phyloP scores from a whole-genome alignment of 2,888 invertebrate genomes.

The Meteorus colon region DNA sequence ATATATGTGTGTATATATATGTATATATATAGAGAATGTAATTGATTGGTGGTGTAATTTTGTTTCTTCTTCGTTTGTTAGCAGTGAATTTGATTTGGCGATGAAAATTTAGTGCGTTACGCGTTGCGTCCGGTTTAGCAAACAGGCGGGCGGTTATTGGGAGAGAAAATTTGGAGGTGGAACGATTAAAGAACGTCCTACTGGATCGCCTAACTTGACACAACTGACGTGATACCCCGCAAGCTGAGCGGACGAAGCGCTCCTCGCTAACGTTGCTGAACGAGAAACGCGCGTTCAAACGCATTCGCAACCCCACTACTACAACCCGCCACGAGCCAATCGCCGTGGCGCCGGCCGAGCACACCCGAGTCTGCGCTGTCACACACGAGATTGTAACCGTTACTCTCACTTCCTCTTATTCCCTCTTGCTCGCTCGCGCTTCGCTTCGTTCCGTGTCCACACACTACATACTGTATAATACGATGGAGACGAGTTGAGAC shows the following conservation, averaged over 20 bases:
- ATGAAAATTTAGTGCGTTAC: slow-evolving; percentile 18
- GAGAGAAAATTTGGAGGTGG: slow-evolving; percentile 68
- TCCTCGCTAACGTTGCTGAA: slow-evolving; percentile 46
- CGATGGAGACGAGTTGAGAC: slow-evolving; percentile 8
- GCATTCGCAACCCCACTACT: slow-evolving; percentile 52
- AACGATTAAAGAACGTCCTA: slow-evolving; percentile 72
- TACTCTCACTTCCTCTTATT: slow-evolving; percentile 32
- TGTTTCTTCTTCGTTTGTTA: slow-evolving; percentile 19
- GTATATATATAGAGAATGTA: background rate
- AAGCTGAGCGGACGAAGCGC: slow-evolving; percentile 51
- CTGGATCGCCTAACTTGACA: slow-evolving; percentile 73
- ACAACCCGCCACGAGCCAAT: slow-evolving; percentile 62
- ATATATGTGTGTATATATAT: background rate
- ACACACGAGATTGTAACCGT: slow-evolving; percentile 12
- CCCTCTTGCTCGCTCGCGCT: slow-evolving; percentile 25
- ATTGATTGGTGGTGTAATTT: background rate
- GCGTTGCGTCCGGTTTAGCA: slow-evolving; percentile 48
- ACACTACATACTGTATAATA: slow-evolving; percentile 7
- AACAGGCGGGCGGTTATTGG: slow-evolving; percentile 58
- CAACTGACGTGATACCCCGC: slow-evolving; percentile 67
- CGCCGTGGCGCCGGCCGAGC: slow-evolving; percentile 54
- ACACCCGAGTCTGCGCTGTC: slow-evolving; percentile 53
- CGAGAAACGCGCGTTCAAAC: slow-evolving; percentile 63
- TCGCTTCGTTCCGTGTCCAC: slow-evolving; percentile 6
- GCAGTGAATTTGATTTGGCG: slow-evolving; percentile 2